Conservation (phyloP, 2,113 vertebrate genomes). For the Scolopax mira region DNA sequence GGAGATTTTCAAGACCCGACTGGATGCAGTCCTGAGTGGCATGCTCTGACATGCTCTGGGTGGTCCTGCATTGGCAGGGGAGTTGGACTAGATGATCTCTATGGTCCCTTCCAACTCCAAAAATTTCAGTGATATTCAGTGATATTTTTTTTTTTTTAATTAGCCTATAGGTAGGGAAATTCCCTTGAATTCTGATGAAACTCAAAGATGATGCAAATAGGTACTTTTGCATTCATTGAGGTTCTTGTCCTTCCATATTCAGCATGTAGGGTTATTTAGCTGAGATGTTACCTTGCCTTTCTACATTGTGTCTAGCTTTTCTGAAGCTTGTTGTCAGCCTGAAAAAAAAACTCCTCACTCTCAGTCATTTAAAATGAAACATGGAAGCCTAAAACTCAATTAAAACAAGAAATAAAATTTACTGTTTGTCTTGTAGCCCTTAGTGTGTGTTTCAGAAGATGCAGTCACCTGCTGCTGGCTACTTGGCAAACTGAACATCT, state of each 20-base stretch:
- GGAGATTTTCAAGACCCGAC: no score
- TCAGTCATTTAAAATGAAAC: neutral
- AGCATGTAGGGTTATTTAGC: neutral
- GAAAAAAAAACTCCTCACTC: neutral
- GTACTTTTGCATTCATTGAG: neutral
- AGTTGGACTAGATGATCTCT: no score
- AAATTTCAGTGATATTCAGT: no score
- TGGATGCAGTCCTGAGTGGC: no score
- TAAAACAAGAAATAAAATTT: neutral
- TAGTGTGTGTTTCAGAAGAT: neutral
- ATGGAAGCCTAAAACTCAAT: neutral
- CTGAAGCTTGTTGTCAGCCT: neutral
- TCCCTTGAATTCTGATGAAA: neutral
- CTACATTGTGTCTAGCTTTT: neutral
- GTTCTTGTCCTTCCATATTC: neutral
- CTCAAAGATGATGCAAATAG: neutral
- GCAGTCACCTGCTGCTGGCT: neutral
- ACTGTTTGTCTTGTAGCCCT: neutral
- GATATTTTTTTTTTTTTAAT: neutral
- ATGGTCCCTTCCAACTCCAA: no score
- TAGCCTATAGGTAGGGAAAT: neutral
- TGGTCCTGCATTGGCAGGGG: no score
- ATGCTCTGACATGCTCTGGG: no score
- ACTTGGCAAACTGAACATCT: neutral
- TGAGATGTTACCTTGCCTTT: neutral